A percentile compares a stretch with the other conserved stretches of the same genome.
phyloP scores from a whole-genome alignment of 2,888 invertebrate species.

The Trisateles emortualis region DNA sequence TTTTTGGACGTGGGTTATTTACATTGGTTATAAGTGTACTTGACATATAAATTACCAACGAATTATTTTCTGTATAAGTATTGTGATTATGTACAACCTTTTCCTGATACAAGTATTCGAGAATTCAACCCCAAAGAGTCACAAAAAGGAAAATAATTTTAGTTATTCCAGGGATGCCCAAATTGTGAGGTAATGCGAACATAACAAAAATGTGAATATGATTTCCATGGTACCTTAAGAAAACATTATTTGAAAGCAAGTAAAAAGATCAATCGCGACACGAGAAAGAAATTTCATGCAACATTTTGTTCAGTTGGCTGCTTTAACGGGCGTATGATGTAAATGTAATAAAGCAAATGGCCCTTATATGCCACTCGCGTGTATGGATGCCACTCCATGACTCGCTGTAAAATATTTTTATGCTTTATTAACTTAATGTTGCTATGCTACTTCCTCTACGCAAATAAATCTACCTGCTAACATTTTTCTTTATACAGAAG shows the following conservation, averaged over 20 bases:
- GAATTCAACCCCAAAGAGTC: constrained; percentile 9
- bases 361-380: constrained; percentile 65
- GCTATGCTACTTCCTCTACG: constrained; percentile 43
- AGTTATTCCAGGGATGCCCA: constrained; percentile 14
- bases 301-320: constrained; percentile 74
- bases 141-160: constrained; percentile 7
- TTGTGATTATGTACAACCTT: no score
- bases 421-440: constrained; percentile 67
- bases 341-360: constrained; percentile 81
- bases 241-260: constrained; percentile 38
- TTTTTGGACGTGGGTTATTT: no score
- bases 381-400: constrained; percentile 63
- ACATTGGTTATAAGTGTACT: no score
- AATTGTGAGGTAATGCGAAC: constrained; percentile 25
- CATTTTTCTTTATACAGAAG: constrained; percentile 34
- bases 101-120: neutral
- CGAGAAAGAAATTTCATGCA: constrained; percentile 62
- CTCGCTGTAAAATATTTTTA: constrained; percentile 71
- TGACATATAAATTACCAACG: no score
- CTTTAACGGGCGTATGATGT: constrained; percentile 76
- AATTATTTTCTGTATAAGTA: no score
- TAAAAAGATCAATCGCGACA: constrained; percentile 56
- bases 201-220: constrained; percentile 25
- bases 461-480: constrained; percentile 49
- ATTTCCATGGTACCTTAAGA: constrained; percentile 21